Evolutionary conservation across 2,797 vertebrate species (phyloP), one percentile per base, ranked within the genome.

Genomic region (Crax fasciolata): DNA sequence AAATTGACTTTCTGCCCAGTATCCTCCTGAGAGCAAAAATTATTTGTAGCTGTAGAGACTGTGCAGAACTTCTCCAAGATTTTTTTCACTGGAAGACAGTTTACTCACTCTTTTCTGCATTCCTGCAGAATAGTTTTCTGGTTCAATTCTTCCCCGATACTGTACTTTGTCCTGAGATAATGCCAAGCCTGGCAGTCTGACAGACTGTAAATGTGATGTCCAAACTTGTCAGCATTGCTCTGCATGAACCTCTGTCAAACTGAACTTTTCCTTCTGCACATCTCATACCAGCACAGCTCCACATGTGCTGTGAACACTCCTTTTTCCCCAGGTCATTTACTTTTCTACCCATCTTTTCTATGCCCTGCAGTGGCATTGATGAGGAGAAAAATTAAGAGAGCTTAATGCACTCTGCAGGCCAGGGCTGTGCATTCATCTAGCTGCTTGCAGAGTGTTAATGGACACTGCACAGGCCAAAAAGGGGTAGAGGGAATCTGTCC

Each of bases 1-100:
- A 93, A 82, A 57, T 4, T 74, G 8, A 66, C 58, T 90, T 88
- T 94, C 85, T 95, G 76, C 58, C 82, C 71, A 57, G n/a, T 66
- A 62, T 72, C 41, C 32, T 67, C 91, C 49, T 84, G 66, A 39
- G 44, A 81, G 24, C 35, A 75, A 43, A 74, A 76, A 28, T 1
- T 94, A 30, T 58, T 71, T 67, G 58, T 48, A 68, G 46, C 43
- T 85, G 58, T n/a, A 72, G 46, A 83, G 90, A 72, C 49, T 43
- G 61, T 74, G 32, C 66, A 84, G 63, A 9, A 70, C n/a, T 91
- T 73, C 54, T 78, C n/a, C 58, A 46, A 77, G 57, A 10, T 2
- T 2, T 51, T 90, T 92, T 92, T 27, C 46, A 48, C 32, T 52
- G 24, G 17, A 1, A 30, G 32, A 13, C 57, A 51, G 25, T 77